Percentiles rank a stretch among this genome's conserved stretches.
phyloP scores from a whole-genome alignment of 2,113 vertebrate species.

The Uropsilus gracilis region DNA sequence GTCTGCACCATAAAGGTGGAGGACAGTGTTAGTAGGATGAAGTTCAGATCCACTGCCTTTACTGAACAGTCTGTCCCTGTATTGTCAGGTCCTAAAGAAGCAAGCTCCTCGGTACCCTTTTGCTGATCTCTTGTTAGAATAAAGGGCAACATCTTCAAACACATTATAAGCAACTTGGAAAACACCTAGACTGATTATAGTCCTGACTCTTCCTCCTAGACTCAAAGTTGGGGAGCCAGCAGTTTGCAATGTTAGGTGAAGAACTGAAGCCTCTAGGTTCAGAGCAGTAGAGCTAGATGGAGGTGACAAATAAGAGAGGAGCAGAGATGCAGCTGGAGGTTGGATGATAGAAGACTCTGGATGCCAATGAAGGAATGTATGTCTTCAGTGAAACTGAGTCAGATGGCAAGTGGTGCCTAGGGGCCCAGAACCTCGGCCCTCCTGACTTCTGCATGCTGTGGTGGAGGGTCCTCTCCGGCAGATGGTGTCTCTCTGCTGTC shows the following conservation, averaged over 20 bases:
- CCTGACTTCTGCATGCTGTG: rapidly evolving
- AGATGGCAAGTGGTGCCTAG: background rate
- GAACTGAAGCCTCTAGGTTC: background rate
- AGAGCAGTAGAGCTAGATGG: background rate
- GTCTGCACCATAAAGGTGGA: background rate
- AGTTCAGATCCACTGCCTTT: background rate
- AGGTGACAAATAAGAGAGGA: background rate
- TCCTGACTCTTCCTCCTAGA: background rate
- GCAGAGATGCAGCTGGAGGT: background rate
- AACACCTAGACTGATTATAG: rapidly evolving
- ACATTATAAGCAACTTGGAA: background rate
- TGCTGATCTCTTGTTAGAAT: background rate
- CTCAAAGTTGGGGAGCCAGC: background rate
- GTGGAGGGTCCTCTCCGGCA: rapidly evolving
- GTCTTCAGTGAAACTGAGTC: background rate
- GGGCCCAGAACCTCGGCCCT: background rate
- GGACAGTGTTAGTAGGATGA: background rate
- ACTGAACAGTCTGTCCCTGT: background rate
- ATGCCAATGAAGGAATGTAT: background rate
- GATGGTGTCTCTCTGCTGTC: background rate
- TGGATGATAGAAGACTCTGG: background rate
- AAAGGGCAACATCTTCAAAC: background rate
- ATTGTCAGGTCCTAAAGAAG: background rate
- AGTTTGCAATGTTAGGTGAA: background rate
- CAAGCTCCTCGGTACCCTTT: background rate